Base-by-base conservation (phyloP, 2,113 vertebrate species). In the Sapayoa aenigma region DNA sequence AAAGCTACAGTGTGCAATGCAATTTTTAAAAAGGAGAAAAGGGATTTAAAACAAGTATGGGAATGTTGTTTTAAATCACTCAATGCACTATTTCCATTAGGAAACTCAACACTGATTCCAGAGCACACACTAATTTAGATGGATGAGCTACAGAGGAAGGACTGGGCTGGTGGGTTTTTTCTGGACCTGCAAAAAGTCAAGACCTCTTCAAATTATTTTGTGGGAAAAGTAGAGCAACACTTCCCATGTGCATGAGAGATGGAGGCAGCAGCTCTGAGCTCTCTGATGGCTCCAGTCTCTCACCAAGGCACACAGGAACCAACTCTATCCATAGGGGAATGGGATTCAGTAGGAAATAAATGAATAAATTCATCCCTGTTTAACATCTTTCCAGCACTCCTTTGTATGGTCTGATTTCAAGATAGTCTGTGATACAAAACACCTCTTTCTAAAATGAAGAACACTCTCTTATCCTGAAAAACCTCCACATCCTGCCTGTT, bases 51-150 rank as follows among this genome's bases (percentile, higher is more conserved):
- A 25, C 13, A 65, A 63, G 63, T 19, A 5, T 1, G 14, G 72
- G 24, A 60, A 35, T 1, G 3, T 16, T 62, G 31, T 10, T 42
- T 15, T 33, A 7, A 58, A 31, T 14, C 60, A 6, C 63, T 28
- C 13, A 11, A 13, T 7, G 67, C 13, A 21, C 20, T 3, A 1
- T 28, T 44, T 55, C 74, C 21, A 12, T 52, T 3, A 30, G 44
- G 56, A 79, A 74, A 39, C 23, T 11, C 9, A 0, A 8, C 31
- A 3, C 3, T 0, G 33, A 37, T 31, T 7, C 8, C 0, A 37
- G 69, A 46, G 28, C 0, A 0, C 18, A 33, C 47, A 11, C 44
- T 9, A 4, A 72, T 39, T 53, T 0, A 39, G 27, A 28, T 0
- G 2, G 27, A 15, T 0, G 0, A 78, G 75, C 8, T 6, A 5